Evolutionary conservation across 1,140 invertebrate genomes (phyloP).

Genomic region (Drosophila varians): DNA sequence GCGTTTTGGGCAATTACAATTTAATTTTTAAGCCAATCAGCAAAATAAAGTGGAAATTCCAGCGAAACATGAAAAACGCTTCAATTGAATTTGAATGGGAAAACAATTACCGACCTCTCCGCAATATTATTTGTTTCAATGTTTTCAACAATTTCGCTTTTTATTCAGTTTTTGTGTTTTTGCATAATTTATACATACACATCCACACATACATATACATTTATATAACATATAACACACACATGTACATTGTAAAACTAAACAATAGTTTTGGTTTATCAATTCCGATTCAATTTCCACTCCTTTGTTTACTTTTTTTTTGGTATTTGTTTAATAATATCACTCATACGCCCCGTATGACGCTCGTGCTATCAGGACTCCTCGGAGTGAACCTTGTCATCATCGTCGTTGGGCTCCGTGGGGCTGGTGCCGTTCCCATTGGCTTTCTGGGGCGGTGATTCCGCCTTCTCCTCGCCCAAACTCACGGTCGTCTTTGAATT

Average conservation of each 20-base stretch:
- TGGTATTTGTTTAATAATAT: slow-evolving; percentile 70
- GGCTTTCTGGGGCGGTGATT: slow-evolving; percentile 13
- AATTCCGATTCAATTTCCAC: slow-evolving; percentile 10
- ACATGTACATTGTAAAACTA: slow-evolving; percentile 56
- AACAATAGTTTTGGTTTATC: slow-evolving; percentile 45
- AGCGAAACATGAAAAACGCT: slow-evolving; percentile 39
- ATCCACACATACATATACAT: slow-evolving; percentile 46
- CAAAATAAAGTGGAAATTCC: slow-evolving; percentile 54
- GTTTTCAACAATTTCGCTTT: slow-evolving; percentile 39
- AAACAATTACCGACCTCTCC: slow-evolving; percentile 8
- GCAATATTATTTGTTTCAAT: slow-evolving; percentile 1
- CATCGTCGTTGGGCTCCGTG: slow-evolving; percentile 19
- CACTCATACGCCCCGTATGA: slow-evolving; percentile 66
- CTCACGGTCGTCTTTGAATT: slow-evolving; percentile 68
- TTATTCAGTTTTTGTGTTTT: slow-evolving; percentile 50
- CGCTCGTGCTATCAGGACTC: slow-evolving; percentile 53
- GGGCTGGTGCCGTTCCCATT: slow-evolving; percentile 62
- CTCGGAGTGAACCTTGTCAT: slow-evolving; percentile 50
- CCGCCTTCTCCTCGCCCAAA: slow-evolving; percentile 41
- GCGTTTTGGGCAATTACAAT: slow-evolving; percentile 57
- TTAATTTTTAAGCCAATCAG: slow-evolving; percentile 64
- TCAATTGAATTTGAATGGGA: slow-evolving; percentile 29
- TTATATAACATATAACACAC: slow-evolving; percentile 57
- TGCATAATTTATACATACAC: slow-evolving; percentile 64
- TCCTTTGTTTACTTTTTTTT: slow-evolving; percentile 28